Evolutionary conservation across 2,113 vertebrate species (phyloP).

Genomic region (Catharus fuscescens): DNA sequence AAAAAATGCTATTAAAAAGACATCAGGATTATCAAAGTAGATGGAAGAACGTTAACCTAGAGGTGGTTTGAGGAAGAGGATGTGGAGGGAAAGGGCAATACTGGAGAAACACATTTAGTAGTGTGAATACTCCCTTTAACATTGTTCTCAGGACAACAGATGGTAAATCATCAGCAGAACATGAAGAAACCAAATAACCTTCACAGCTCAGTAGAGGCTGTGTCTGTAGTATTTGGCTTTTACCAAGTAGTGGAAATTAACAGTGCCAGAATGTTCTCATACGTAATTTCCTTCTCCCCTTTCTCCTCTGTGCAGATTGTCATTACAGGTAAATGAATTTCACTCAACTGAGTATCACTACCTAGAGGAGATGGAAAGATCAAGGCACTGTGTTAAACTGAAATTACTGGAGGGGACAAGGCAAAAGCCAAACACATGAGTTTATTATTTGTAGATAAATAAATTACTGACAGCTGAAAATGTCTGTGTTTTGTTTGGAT

Average conservation of each 20-base stretch:
- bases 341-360: neutral
- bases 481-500: neutral
- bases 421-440: neutral
- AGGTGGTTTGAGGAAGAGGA: neutral
- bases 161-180: slow-evolving; percentile 37
- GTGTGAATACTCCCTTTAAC: slow-evolving; percentile 19
- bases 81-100: neutral
- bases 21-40: neutral
- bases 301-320: neutral
- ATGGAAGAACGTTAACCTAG: neutral
- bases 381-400: neutral
- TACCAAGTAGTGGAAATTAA: slow-evolving; percentile 16
- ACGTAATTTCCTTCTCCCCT: neutral
- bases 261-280: neutral
- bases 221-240: neutral
- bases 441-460: neutral
- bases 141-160: slow-evolving; percentile 43
- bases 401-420: neutral
- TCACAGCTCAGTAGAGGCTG: slow-evolving; percentile 25
- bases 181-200: slow-evolving; percentile 51
- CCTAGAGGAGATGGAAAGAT: neutral
- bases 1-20: slow-evolving; percentile 22
- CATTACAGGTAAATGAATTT: slow-evolving; percentile 47
- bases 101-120: neutral
- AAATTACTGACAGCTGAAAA: neutral